phyloP scores from a whole-genome alignment of 2,113 vertebrate species.

The Oncorhynchus gorbuscha region DNA sequence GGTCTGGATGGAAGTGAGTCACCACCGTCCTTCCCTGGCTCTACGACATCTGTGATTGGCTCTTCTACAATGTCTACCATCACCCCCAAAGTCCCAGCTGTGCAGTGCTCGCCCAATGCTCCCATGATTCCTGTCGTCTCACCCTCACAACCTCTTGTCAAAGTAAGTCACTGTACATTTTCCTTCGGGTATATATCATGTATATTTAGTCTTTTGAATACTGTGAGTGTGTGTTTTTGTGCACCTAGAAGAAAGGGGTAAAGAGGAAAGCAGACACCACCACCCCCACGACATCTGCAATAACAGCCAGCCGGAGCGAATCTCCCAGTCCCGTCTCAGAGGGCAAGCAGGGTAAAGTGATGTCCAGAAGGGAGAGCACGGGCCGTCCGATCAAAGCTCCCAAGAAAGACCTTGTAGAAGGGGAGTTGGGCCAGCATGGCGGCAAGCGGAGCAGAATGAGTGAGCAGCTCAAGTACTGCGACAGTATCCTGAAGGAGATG shows the following conservation, averaged over 20 bases:
- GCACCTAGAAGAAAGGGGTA: conserved; percentile 80
- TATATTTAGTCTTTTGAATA: neutral
- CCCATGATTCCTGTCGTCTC: conserved; percentile 76
- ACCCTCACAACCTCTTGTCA: conserved; percentile 76
- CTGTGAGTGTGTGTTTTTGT: neutral
- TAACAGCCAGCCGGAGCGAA: conserved; percentile 75
- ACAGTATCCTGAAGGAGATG: conserved; percentile 90
- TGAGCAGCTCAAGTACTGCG: conserved; percentile 87
- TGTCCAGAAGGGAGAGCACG: conserved; percentile 74
- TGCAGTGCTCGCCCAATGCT: conserved; percentile 52
- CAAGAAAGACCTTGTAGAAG: conserved; percentile 79
- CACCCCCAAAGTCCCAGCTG: conserved; percentile 71
- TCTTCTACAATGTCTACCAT: conserved; percentile 78
- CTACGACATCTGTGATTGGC: conserved; percentile 63
- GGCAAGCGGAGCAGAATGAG: conserved; percentile 77
- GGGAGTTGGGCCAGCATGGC: conserved; percentile 70
- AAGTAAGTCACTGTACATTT: conserved; percentile 73
- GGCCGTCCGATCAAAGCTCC: conserved; percentile 80
- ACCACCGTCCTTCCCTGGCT: conserved; percentile 73
- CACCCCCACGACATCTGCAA: conserved; percentile 79
- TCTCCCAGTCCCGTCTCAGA: conserved; percentile 64
- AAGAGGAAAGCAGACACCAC: conserved; percentile 85
- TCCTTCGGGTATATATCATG: too few species aligned
- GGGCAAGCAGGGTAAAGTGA: conserved; percentile 79
- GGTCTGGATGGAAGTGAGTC: conserved; percentile 71